Evolutionary conservation across 2,888 invertebrate genomes (phyloP).

Genomic region (Harpagoxenus sublaevis): DNA sequence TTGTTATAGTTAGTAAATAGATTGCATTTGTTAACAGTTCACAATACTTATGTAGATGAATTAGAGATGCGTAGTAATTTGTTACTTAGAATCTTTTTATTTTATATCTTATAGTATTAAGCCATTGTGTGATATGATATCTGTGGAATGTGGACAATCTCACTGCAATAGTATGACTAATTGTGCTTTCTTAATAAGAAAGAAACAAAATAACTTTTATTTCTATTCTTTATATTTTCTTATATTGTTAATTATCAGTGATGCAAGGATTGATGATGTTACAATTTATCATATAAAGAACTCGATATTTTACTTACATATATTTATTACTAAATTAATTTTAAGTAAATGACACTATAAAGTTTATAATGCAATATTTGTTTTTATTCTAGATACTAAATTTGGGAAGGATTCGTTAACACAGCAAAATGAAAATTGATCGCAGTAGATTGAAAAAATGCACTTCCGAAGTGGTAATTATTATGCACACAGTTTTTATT

Average conservation of each 20-base stretch:
- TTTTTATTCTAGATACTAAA: conserved; percentile 79
- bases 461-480: conserved; percentile 92
- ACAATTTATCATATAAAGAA: conserved; percentile 2
- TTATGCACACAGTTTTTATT: not conserved
- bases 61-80: not conserved
- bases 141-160: not conserved
- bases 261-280: not conserved
- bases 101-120: not conserved
- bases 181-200: not conserved
- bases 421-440: conserved; percentile 92
- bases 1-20: not conserved
- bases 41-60: not conserved
- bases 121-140: not conserved
- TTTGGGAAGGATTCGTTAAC: conserved; percentile 63
- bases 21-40: not conserved
- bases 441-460: conserved; percentile 93
- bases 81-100: not conserved
- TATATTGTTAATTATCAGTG: not conserved
- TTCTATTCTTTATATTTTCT: not conserved
- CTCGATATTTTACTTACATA: not conserved
- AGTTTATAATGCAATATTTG: not conserved
- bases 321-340: not conserved
- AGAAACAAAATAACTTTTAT: not conserved
- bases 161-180: not conserved
- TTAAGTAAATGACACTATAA: not conserved